phyloP scores from a whole-genome alignment of 2,888 invertebrate species.

The Merodon equestris region DNA sequence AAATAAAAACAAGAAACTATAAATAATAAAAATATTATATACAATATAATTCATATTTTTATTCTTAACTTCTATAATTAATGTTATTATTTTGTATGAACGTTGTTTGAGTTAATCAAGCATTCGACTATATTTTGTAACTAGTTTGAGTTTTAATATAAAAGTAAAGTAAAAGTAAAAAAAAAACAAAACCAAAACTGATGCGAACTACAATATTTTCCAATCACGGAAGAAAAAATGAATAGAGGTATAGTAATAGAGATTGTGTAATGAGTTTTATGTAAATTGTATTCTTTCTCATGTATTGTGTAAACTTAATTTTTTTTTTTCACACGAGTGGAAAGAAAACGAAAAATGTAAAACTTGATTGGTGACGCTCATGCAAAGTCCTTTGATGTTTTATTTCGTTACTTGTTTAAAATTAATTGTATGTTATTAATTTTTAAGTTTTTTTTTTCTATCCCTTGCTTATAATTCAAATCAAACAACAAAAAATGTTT shows the following conservation, averaged over 20 bases:
- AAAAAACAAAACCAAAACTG: constrained; percentile 14
- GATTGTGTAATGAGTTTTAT: constrained; percentile 25
- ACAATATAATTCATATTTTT: constrained; percentile 35
- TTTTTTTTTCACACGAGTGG: constrained; percentile 18
- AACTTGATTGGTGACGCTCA: constrained; percentile 71
- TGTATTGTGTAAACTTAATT: constrained; percentile 7
- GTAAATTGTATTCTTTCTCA: constrained; percentile 30
- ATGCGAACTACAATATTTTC: too few relatives aligned
- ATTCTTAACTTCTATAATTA: constrained; percentile 51
- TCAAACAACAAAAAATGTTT: constrained; percentile 38
- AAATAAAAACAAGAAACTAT: too few relatives aligned
- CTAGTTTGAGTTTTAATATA: constrained; percentile 16
- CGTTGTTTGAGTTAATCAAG: constrained; percentile 3
- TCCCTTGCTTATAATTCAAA: constrained; percentile 2
- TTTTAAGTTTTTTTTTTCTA: constrained; percentile 42
- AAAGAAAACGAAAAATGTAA: constrained; percentile 77
- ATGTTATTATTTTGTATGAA: constrained; percentile 37
- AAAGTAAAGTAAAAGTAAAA: constrained; percentile 1
- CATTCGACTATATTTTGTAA: constrained; percentile 29
- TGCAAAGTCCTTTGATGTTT: constrained; percentile 79
- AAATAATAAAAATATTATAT: constrained; percentile 12
- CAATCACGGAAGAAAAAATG: too few relatives aligned
- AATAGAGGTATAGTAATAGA: constrained; percentile 18
- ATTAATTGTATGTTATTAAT: constrained; percentile 30
- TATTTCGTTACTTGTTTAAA: constrained; percentile 14